Base-by-base conservation (phyloP, 2,888 invertebrate genomes). In the Pseudanteris insignis region DNA sequence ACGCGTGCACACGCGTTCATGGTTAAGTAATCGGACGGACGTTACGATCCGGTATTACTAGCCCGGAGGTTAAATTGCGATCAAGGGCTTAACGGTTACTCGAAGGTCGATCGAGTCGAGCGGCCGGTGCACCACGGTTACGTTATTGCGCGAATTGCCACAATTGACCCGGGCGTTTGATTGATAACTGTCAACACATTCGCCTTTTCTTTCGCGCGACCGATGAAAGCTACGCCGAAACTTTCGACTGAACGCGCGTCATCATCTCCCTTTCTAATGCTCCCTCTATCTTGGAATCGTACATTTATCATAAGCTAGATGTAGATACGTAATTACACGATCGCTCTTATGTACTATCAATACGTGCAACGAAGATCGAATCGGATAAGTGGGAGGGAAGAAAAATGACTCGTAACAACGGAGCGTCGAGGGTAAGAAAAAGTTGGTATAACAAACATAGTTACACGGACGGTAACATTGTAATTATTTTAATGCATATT, bases 61-160 rank as follows among this genome's bases (percentile, higher is more conserved):
- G 67, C 70, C 72, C 67, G 58, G 63, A 72, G 76, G 73, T 73
- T 72, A 74, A 77, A 77, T 76, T 72, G 73, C 76, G 76, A 77
- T 77, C 76, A 77, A 76, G 74, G 76, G 75, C 76, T 76, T 76
- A 77, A 74, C 76, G 76, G 76, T 76, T 69, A 74, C 72, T 74
- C 73, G 74, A 76, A 76, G 76, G 75, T 69, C 75, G 75, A 70
- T 69, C 64, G 69, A 71, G 66, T 67, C 59, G 67, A 65, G 66
- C 70, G 70, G 66, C 58, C 54, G 34, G 46, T 36, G 53, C 46
- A 57, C 62, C 30, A 48, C 50, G 59, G 63, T 58, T 50, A 59
- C 58, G 54, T 46, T 54, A 40, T 32, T 44, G 53, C 33, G 24
- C 41, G 48, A 51, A 57, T 51, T 51, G 51, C 34, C 24, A 14